Evolutionary conservation across 2,888 invertebrate species (phyloP).

Genomic region (Ochlodes sylvanus): DNA sequence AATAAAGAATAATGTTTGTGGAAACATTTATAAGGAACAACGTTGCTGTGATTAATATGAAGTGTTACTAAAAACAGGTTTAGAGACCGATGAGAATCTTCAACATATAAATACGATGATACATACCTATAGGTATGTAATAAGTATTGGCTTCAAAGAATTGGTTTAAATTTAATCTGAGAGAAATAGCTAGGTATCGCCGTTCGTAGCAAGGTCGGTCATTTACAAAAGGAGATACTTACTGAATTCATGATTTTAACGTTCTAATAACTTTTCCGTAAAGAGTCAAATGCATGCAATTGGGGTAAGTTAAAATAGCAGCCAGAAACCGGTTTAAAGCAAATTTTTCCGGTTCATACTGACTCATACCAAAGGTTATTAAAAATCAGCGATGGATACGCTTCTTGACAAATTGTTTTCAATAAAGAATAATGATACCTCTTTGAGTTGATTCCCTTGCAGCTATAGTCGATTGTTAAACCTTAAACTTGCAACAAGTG

Average conservation of each 20-base stretch:
- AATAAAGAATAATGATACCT: constrained; percentile 24
- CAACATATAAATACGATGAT: not conserved
- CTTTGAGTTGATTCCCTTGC: constrained; percentile 13
- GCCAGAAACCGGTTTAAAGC: constrained; percentile 1
- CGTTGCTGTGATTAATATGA: not conserved
- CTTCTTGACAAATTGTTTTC: constrained; percentile 24
- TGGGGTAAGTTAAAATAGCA: not conserved
- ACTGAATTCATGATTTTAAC: too few relatives aligned
- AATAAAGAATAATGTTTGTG: too few relatives aligned
- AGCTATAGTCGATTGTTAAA: constrained; percentile 18
- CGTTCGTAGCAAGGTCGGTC: not conserved
- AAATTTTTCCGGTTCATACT: constrained; percentile 2
- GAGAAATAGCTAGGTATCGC: not conserved
- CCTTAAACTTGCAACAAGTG: not conserved
- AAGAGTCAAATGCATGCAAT: too few relatives aligned
- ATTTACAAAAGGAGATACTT: too few relatives aligned
- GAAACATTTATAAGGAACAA: too few relatives aligned
- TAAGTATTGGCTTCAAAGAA: not conserved
- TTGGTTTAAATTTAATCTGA: constrained; percentile 5
- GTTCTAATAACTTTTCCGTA: too few relatives aligned
- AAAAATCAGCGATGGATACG: constrained; percentile 15
- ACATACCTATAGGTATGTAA: too few relatives aligned
- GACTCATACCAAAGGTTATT: constrained; percentile 8
- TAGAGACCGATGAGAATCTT: not conserved
- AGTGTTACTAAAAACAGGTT: constrained; percentile 4